Conservation (phyloP, 2,797 vertebrate genomes). For the Lepus oiostolus region DNA sequence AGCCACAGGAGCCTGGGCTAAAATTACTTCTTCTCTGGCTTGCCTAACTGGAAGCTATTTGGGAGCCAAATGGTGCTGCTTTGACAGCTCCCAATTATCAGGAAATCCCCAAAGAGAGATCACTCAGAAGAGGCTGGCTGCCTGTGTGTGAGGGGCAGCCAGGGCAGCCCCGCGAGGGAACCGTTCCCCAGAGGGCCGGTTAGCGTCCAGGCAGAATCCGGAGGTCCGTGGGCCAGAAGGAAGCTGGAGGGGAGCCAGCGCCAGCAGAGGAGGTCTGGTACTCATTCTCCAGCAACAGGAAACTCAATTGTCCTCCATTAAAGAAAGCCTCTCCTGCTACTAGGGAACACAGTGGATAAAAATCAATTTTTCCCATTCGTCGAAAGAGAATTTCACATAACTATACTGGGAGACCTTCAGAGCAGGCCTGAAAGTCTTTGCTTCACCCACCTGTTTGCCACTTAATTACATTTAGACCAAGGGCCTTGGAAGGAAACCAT, state of each 20-base stretch:
- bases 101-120: conserved; percentile 64
- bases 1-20: conserved; percentile 61
- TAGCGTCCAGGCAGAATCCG: conserved; percentile 66
- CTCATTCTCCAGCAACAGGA: conserved; percentile 76
- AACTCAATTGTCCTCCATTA: conserved; percentile 83
- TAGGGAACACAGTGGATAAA: conserved; percentile 77
- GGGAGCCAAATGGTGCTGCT: conserved; percentile 59
- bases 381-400: conserved; percentile 88
- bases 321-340: conserved; percentile 83
- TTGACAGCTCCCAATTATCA: conserved; percentile 74
- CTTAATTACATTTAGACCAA: conserved; percentile 93
- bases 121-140: conserved; percentile 36
- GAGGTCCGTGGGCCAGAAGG: conserved; percentile 40
- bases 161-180: conserved; percentile 58
- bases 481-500: conserved; percentile 95
- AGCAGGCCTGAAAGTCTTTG: conserved; percentile 83
- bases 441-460: conserved; percentile 89
- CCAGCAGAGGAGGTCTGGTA: conserved; percentile 72
- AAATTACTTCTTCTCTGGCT: conserved; percentile 72
- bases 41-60: conserved; percentile 38
- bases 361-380: conserved; percentile 86
- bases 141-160: background rate
- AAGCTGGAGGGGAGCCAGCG: conserved; percentile 63
- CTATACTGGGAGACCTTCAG: conserved; percentile 85
- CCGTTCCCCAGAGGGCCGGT: conserved; percentile 59